Conservation (phyloP, 2,888 invertebrate genomes). For the Escarpia spicata region DNA sequence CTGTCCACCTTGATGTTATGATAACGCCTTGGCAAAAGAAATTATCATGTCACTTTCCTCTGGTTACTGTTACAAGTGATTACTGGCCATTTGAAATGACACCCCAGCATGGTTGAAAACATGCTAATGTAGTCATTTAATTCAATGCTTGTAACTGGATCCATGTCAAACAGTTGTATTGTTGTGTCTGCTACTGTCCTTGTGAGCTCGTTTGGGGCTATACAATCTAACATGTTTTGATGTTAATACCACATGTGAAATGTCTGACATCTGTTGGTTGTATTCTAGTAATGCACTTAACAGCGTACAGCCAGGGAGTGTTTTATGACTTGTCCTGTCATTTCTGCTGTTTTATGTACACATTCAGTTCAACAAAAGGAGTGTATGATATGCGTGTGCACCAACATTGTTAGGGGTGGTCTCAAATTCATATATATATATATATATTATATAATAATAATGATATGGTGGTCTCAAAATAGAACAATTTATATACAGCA, state of each 20-base stretch:
- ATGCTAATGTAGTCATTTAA: not conserved
- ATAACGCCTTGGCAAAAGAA: not conserved
- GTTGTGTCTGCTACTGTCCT: not conserved
- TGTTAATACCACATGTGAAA: not conserved
- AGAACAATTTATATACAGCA: not conserved
- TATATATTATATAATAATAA: no score
- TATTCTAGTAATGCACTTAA: not conserved
- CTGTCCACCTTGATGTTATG: not conserved
- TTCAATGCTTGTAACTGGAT: not conserved
- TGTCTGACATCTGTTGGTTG: not conserved
- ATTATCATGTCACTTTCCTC: constrained; percentile 12
- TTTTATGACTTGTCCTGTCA: not conserved
- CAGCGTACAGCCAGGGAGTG: not conserved
- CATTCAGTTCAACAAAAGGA: not conserved
- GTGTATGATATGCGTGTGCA: not conserved
- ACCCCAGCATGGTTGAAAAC: not conserved
- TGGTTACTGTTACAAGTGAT: not conserved
- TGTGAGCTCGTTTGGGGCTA: not conserved
- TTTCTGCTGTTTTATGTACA: not conserved
- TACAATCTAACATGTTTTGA: not conserved
- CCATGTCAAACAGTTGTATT: not conserved
- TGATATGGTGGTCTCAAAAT: not conserved
- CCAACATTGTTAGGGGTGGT: not conserved
- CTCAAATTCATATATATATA: not conserved
- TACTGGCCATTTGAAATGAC: not conserved